Evolutionary conservation across 2,797 vertebrate species (phyloP), one percentile per base, ranked within the genome.

Genomic region (Clamator glandarius): DNA sequence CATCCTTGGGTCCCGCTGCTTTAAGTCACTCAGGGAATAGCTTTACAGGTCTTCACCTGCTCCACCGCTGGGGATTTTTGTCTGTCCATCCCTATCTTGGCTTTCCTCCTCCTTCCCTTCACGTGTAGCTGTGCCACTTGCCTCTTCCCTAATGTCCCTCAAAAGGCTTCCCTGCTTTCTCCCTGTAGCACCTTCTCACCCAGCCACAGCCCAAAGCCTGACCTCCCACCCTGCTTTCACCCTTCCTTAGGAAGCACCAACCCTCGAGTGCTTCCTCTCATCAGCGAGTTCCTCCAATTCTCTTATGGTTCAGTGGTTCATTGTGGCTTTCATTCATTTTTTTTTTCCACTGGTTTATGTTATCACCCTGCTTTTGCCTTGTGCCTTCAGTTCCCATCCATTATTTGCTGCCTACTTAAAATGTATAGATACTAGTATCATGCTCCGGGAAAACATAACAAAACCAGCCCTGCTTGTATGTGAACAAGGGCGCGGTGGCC

Each of bases 201-300:
- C 15, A 33, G 55, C 39, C 0, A 8, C 25, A 13, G 57, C 29
- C 18, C 35, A 24, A 42, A 69, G 50, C 35, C 39, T 36, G 46
- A 7, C 9, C 23, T 67, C 36, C 55, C 46, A 33, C 21, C 51
- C 44, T 6, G n/a, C 41, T 69, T 24, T 19, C 36, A 13, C 23
- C 14, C n/a, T 20, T 17, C 35, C 42, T 29, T 11, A 2, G 25
- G 39, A 12, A 31, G 12, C 39, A 31, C 14, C 55, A 19, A 19
- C 35, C 48, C n/a, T 6, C 48, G 36, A 11, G 3, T 1, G 0
- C 48, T 21, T 14, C 50, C n/a, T 23, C 20, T 11, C 9, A 6
- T 7, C n/a, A 35, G 64, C 15, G 0, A 12, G 17, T 7, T 13
- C 50, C 81, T 62, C 68, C 54, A 3, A 2, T 24, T 41, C 33